These are phyloP conservation scores for Pollimyrus isidori DNA, from an alignment of 2,113 vertebrate species.

Conservation along the genomic window DNA sequence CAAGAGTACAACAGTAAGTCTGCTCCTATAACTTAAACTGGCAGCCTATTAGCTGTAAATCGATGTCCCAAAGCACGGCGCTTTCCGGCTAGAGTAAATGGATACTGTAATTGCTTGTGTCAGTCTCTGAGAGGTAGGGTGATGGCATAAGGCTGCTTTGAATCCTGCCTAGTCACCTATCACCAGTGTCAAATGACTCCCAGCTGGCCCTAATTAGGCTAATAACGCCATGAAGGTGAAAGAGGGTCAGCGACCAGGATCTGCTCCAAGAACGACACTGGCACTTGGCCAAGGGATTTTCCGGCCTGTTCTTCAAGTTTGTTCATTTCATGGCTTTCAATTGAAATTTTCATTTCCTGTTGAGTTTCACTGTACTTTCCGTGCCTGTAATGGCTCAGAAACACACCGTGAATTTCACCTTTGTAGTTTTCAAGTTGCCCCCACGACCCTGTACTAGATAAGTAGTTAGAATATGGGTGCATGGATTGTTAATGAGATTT, in stretches of 20 bases:
- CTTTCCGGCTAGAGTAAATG: background rate
- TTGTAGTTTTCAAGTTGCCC: background rate
- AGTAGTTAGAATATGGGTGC: background rate
- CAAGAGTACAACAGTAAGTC: background rate
- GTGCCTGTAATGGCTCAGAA: background rate
- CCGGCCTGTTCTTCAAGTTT: background rate
- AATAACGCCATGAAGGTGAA: background rate
- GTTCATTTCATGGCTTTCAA: background rate
- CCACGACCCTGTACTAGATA: background rate
- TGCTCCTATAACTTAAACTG: background rate
- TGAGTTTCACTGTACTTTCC: background rate
- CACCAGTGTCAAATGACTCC: background rate
- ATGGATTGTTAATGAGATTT: background rate
- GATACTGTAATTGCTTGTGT: background rate
- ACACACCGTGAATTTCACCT: background rate
- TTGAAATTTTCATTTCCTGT: background rate
- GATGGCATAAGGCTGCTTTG: background rate
- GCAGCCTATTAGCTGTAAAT: background rate
- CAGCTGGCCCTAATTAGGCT: background rate
- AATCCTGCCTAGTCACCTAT: slow-evolving; percentile 1
- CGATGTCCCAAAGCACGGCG: background rate
- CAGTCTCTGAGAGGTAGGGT: background rate
- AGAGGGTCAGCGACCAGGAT: background rate
- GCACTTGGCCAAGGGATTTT: background rate
- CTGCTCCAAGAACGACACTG: background rate